These are phyloP conservation scores for Taxidea taxus DNA, from an alignment of 2,113 vertebrate genomes.

Conservation along the genomic window DNA sequence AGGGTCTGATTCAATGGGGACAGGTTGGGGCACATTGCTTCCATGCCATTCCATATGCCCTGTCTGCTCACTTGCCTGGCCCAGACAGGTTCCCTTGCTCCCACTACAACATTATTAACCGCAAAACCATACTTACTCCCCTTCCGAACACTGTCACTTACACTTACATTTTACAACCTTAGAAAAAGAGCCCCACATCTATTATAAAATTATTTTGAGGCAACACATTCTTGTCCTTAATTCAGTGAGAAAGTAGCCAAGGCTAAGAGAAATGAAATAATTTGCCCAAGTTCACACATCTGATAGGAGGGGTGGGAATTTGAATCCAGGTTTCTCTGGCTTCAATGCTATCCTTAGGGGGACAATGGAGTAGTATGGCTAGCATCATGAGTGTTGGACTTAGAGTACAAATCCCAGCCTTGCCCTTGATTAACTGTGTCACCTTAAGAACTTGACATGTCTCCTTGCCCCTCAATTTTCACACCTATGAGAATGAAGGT, in stretches of 20 bases:
- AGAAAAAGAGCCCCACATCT: neutral
- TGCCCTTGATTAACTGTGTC: neutral
- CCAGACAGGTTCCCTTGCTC: neutral
- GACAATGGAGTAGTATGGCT: fast-evolving
- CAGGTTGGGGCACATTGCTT: neutral
- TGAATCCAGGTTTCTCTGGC: neutral
- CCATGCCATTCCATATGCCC: neutral
- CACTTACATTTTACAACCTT: no score
- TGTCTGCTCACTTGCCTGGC: neutral
- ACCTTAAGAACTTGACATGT: neutral
- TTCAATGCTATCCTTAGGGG: neutral
- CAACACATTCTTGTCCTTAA: neutral
- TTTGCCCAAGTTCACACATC: neutral
- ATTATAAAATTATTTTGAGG: neutral
- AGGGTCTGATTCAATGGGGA: constrained; percentile 47
- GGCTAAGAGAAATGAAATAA: neutral
- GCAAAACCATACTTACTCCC: neutral
- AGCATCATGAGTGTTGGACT: neutral
- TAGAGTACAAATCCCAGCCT: neutral
- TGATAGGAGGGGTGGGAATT: neutral
- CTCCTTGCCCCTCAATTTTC: neutral
- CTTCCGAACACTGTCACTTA: neutral
- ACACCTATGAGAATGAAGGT: neutral
- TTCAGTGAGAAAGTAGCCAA: neutral
- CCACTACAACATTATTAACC: neutral